phyloP scores from a whole-genome alignment of 1,140 invertebrate genomes.

The Littorina saxatilis region DNA sequence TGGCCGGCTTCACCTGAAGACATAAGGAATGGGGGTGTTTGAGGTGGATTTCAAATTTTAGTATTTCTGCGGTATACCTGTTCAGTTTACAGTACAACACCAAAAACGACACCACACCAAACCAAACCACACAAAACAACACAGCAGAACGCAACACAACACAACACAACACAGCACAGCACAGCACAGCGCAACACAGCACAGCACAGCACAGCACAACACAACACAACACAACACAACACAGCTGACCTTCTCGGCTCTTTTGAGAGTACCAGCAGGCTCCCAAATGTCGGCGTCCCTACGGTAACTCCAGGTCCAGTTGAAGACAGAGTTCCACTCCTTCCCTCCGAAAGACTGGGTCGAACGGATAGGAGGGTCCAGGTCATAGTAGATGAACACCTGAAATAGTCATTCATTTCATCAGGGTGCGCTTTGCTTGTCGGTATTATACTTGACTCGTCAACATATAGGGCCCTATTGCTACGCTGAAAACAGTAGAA shows the following conservation, averaged over 20 bases:
- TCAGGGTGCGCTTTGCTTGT: too few relatives aligned
- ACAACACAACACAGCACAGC: neutral
- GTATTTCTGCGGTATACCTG: too few relatives aligned
- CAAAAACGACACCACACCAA: too few relatives aligned
- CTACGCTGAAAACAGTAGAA: too few relatives aligned
- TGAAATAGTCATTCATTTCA: too few relatives aligned
- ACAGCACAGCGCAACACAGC: neutral
- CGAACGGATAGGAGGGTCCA: conserved; percentile 23
- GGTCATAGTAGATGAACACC: conserved; percentile 35
- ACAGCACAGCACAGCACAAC: neutral
- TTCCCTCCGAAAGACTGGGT: conserved; percentile 9
- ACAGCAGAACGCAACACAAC: too few relatives aligned
- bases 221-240: neutral
- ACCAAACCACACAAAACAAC: neutral
- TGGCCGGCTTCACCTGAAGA: conserved; percentile 5
- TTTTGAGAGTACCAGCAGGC: conserved; percentile 4
- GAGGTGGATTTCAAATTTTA: too few relatives aligned
- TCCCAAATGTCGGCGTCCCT: conserved; percentile 32
- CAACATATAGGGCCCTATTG: too few relatives aligned
- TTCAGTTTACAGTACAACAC: too few relatives aligned
- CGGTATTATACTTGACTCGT: too few relatives aligned
- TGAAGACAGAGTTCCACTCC: conserved; percentile 27
- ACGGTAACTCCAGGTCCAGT: conserved; percentile 39
- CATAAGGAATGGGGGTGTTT: neutral
- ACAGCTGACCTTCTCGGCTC: conserved; percentile 7